phyloP scores from a whole-genome alignment of 2,797 vertebrate genomes.

The Oreonectes daqikongensis region DNA sequence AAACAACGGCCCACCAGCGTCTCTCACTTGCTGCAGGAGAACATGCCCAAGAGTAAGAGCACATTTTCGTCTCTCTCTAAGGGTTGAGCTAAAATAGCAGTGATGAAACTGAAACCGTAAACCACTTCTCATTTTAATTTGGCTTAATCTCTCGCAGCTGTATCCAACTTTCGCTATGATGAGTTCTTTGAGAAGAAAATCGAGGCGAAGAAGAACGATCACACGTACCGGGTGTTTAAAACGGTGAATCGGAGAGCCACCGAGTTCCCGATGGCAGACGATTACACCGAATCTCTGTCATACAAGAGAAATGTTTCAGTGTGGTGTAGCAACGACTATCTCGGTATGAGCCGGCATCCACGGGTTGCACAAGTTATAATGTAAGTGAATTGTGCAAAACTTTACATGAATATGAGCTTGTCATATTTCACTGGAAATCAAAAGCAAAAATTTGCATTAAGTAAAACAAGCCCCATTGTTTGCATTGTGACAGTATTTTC shows the following conservation, averaged over 20 bases:
- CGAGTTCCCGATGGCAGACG: constrained; percentile 89
- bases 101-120: background rate
- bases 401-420: accelerated
- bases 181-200: constrained; percentile 91
- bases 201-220: constrained; percentile 86
- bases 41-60: constrained; percentile 87
- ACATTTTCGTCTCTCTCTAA: background rate
- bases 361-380: constrained; percentile 82
- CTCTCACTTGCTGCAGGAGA: constrained; percentile 94
- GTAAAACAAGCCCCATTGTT: background rate
- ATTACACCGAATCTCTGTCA: constrained; percentile 82
- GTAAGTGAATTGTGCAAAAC: constrained; percentile 76
- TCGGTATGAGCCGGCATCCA: constrained; percentile 93
- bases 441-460: background rate
- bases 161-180: constrained; percentile 91
- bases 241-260: constrained; percentile 86
- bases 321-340: constrained; percentile 96
- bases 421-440: background rate
- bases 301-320: constrained; percentile 88
- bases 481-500: background rate
- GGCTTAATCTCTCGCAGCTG: constrained; percentile 63
- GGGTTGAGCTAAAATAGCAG: background rate
- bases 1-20: constrained; percentile 88
- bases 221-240: constrained; percentile 93
- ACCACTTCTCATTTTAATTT: constrained; percentile 9